These are phyloP conservation scores for Mastomys coucha DNA, from an alignment of 2,113 vertebrate genomes.

Conservation along the genomic window DNA sequence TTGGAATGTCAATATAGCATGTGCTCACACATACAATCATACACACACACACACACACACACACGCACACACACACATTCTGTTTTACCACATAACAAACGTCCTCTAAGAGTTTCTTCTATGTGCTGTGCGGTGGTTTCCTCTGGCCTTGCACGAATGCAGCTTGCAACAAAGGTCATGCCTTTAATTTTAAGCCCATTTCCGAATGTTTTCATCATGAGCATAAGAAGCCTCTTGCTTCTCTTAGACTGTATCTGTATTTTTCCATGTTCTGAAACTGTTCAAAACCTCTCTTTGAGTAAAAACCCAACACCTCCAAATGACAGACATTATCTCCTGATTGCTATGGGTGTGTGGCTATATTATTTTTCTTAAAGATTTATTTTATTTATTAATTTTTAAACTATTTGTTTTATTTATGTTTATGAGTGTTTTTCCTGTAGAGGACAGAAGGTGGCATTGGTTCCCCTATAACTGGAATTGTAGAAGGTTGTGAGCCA, in stretches of 20 bases:
- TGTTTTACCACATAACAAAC: slow-evolving; percentile 9
- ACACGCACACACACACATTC: neutral
- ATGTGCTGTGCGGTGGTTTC: neutral
- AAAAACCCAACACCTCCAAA: neutral
- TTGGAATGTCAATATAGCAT: neutral
- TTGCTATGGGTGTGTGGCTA: neutral
- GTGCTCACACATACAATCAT: neutral
- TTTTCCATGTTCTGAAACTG: neutral
- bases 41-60: neutral
- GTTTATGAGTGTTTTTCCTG: neutral
- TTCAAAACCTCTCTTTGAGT: neutral
- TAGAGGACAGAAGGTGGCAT: neutral
- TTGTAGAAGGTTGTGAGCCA: neutral
- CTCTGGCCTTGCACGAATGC: neutral
- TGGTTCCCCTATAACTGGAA: neutral
- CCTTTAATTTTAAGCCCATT: slow-evolving; percentile 6
- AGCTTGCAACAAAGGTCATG: neutral
- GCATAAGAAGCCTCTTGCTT: neutral
- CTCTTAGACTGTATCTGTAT: slow-evolving; percentile 10
- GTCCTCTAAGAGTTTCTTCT: neutral
- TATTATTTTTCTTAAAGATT: neutral
- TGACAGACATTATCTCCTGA: neutral
- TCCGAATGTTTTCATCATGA: neutral
- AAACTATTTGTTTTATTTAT: neutral
- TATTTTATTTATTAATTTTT: neutral